A percentile compares a stretch with the other conserved stretches of the same genome.
phyloP scores from a whole-genome alignment of 2,113 vertebrate genomes.

The Hepsetus odoe region DNA sequence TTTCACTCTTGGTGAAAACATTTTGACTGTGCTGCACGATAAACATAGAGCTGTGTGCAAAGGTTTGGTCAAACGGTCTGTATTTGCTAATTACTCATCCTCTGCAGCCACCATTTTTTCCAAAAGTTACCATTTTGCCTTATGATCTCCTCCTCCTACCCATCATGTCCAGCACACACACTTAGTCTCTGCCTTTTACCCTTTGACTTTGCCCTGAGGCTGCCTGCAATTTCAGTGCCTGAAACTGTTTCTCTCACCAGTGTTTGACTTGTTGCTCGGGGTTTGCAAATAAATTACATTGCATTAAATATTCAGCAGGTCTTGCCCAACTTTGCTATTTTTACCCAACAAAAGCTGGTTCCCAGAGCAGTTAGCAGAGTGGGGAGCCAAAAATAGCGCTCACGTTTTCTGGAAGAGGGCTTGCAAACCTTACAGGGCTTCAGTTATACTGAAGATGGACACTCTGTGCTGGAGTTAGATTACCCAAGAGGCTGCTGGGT shows the following conservation, averaged over 20 bases:
- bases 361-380: slow-evolving; percentile 27
- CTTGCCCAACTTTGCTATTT: slow-evolving; percentile 27
- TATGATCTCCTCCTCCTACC: no score
- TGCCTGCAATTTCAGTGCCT: slow-evolving; percentile 10
- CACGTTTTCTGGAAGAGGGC: slow-evolving; percentile 47
- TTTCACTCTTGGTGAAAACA: no score
- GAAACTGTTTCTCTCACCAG: slow-evolving; percentile 2
- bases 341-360: slow-evolving; percentile 30
- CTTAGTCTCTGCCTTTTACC: no score
- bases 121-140: no score
- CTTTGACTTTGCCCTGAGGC: neutral
- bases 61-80: no score
- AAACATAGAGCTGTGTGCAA: no score
- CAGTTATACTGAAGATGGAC: slow-evolving; percentile 60
- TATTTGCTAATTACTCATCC: no score
- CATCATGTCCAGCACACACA: no score
- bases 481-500: slow-evolving; percentile 58
- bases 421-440: slow-evolving; percentile 7
- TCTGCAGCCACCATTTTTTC: no score
- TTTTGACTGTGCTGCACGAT: no score
- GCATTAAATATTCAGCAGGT: slow-evolving; percentile 46
- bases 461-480: slow-evolving; percentile 67
- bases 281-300: slow-evolving; percentile 31
- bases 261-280: slow-evolving; percentile 22
- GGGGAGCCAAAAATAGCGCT: slow-evolving; percentile 48